phyloP scores from a whole-genome alignment of 2,888 invertebrate genomes.

The Erebia palarica region DNA sequence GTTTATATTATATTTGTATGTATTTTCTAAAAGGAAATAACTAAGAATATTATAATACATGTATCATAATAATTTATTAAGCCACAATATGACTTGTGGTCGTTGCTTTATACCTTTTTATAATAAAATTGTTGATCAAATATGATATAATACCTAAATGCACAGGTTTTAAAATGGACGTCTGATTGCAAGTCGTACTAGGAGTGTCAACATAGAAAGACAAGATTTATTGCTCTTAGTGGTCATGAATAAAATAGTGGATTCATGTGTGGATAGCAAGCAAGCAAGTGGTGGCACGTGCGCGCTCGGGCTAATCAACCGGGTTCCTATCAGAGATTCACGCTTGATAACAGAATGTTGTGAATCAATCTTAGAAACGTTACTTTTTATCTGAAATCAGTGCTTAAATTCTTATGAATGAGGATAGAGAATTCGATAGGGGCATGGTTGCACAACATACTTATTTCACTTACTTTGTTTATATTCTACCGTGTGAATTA shows the following conservation, averaged over 20 bases:
- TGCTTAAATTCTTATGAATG: constrained; percentile 57
- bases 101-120: constrained; percentile 32
- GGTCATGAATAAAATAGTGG: constrained; percentile 59
- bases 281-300: constrained; percentile 58
- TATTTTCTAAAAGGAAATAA: not conserved
- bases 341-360: constrained; percentile 66
- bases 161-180: constrained; percentile 65
- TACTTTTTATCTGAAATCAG: constrained; percentile 68
- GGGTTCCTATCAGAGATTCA: constrained; percentile 62
- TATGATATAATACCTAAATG: constrained; percentile 52
- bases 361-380: constrained; percentile 75
- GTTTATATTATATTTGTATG: not conserved
- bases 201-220: constrained; percentile 60
- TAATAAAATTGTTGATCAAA: constrained; percentile 8
- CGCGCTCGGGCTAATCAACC: constrained; percentile 57
- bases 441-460: not conserved
- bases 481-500: too few relatives aligned
- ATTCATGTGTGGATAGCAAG: constrained; percentile 52
- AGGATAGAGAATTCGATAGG: constrained; percentile 45
- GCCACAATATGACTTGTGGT: constrained; percentile 56
- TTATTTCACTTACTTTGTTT: not conserved
- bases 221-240: constrained; percentile 69
- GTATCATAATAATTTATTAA: not conserved
- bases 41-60: not conserved
- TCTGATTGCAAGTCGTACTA: constrained; percentile 64